Percentiles rank a stretch among this genome's conserved stretches.
Conservation (phyloP, 2,888 invertebrate genomes). For the Hirtodrosophila histrioides region DNA sequence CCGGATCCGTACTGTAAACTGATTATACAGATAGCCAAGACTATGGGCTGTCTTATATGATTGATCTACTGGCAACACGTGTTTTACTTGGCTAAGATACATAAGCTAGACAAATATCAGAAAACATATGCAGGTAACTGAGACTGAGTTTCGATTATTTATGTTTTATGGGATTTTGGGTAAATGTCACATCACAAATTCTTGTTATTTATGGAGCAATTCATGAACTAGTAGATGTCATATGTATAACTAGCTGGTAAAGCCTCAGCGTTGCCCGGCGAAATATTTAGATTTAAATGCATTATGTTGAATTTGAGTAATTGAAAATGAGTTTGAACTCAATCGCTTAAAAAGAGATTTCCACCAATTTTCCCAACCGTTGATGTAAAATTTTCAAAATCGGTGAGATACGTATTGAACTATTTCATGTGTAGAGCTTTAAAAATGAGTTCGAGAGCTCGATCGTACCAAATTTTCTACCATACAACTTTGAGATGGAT, state of each 20-base stretch:
- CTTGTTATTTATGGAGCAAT: conserved; percentile 12
- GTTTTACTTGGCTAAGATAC: background rate
- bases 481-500: no score
- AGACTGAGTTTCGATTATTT: background rate
- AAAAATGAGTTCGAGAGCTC: no score
- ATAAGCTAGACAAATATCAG: background rate
- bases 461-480: no score
- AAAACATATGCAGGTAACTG: background rate
- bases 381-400: no score
- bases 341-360: no score
- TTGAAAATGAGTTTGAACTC: no score
- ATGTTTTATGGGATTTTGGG: background rate
- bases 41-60: conserved; percentile 24
- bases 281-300: no score
- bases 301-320: no score
- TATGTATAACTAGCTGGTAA: conserved; percentile 5
- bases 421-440: no score
- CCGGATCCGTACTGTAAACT: conserved; percentile 33
- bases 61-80: conserved; percentile 23
- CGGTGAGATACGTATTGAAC: no score
- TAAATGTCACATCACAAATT: background rate
- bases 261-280: no score
- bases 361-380: no score
- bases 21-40: conserved; percentile 18
- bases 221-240: conserved; percentile 3